Conservation (phyloP, 2,888 invertebrate species). For the Drosophila gaucha region DNA sequence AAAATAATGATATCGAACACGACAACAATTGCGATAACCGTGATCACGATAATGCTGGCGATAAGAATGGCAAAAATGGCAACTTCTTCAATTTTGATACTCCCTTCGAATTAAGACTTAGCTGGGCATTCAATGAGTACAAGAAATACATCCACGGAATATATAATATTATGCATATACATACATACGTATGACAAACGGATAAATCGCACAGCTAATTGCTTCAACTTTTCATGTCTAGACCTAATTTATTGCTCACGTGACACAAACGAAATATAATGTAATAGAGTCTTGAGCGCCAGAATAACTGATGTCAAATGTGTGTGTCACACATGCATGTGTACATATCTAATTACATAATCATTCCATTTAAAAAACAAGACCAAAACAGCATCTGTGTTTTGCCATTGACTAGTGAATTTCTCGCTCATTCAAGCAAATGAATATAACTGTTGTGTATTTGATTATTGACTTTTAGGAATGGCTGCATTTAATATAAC, state of each 20-base stretch:
- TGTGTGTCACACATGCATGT: background rate
- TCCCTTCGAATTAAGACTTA: no score
- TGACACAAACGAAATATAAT: constrained; percentile 38
- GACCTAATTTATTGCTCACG: constrained; percentile 40
- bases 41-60: constrained; percentile 3
- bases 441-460: constrained; percentile 19
- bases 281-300: background rate
- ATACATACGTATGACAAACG: background rate
- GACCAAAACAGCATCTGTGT: background rate
- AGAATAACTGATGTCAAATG: constrained; percentile 4
- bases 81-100: background rate
- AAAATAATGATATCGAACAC: constrained; percentile 10
- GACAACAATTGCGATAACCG: constrained; percentile 6
- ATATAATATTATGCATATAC: no score
- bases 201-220: background rate
- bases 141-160: no score
- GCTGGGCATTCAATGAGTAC: no score
- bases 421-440: background rate
- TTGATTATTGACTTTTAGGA: constrained; percentile 17
- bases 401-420: background rate
- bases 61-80: background rate
- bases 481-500: constrained; percentile 10
- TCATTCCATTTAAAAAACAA: background rate
- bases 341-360: background rate
- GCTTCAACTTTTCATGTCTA: constrained; percentile 13